These are phyloP conservation scores for Oceanodroma tethys DNA, from an alignment of 2,113 vertebrate species.

Conservation along the genomic window DNA sequence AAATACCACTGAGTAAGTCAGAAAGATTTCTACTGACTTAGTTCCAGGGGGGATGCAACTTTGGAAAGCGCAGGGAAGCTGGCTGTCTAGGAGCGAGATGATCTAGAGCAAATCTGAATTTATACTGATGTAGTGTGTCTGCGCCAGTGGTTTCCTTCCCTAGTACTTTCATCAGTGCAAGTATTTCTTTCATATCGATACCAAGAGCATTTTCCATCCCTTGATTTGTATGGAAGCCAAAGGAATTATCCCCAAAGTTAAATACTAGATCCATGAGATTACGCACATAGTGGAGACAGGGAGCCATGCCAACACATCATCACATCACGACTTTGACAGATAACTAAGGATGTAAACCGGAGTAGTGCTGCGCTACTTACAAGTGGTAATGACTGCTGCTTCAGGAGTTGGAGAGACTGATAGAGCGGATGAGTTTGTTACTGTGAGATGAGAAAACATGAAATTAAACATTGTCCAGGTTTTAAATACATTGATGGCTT, in stretches of 20 bases:
- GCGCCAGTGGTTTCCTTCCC: not conserved
- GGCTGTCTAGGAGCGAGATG: not conserved
- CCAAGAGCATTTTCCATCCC: not conserved
- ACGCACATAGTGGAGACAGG: not conserved
- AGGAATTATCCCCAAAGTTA: not conserved
- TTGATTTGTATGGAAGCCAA: not conserved
- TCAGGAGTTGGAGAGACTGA: not conserved
- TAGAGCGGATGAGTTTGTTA: fast-evolving
- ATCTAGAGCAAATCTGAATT: not conserved
- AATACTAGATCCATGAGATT: not conserved
- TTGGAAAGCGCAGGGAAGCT: not conserved
- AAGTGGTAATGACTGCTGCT: not conserved
- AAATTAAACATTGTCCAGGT: not conserved
- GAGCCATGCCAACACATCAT: not conserved
- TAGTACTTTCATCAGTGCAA: not conserved
- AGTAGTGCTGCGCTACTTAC: not conserved
- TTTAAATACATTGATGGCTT: not conserved
- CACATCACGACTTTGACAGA: not conserved
- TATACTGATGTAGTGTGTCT: not conserved
- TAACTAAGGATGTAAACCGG: not conserved
- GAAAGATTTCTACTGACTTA: not conserved
- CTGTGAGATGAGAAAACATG: not conserved
- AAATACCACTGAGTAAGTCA: not conserved
- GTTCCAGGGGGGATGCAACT: not conserved
- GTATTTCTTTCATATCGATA: not conserved